phyloP scores from a whole-genome alignment of 2,888 invertebrate genomes.

The Ptilodon capucinus region DNA sequence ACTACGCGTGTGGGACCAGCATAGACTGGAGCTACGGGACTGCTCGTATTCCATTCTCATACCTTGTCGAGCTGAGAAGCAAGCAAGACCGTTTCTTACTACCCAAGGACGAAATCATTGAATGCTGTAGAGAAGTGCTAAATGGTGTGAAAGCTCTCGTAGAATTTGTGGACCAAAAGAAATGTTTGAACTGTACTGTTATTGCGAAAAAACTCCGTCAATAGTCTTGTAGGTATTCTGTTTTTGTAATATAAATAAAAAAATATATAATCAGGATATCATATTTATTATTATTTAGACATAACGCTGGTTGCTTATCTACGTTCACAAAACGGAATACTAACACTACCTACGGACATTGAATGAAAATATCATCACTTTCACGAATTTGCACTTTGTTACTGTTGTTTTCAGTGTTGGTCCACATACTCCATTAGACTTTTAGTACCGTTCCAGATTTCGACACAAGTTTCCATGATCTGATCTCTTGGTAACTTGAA shows the following conservation, averaged over 20 bases:
- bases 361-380: too few species aligned
- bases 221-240: conserved; percentile 9
- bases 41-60: conserved; percentile 69
- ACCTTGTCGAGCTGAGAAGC: conserved; percentile 67
- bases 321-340: not conserved
- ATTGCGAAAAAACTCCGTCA: conserved; percentile 30
- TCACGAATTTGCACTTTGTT: not conserved
- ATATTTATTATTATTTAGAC: conserved; percentile 3
- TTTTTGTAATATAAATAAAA: conserved; percentile 3
- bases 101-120: conserved; percentile 61
- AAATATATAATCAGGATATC: conserved; percentile 5
- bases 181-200: conserved; percentile 53
- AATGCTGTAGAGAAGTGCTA: conserved; percentile 61
- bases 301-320: conserved; percentile 12
- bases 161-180: conserved; percentile 58
- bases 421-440: conserved; percentile 67
- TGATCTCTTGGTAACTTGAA: conserved; percentile 66
- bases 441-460: conserved; percentile 62
- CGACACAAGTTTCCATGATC: conserved; percentile 61
- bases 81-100: conserved; percentile 62
- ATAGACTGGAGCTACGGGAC: conserved; percentile 76
- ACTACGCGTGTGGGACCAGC: conserved; percentile 69
- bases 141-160: conserved; percentile 60
- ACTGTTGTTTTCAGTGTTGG: conserved; percentile 22
- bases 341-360: not conserved